Percentiles rank a stretch among this genome's conserved stretches.
Conservation (phyloP, 2,888 invertebrate species). For the Petrophora chlorosata region DNA sequence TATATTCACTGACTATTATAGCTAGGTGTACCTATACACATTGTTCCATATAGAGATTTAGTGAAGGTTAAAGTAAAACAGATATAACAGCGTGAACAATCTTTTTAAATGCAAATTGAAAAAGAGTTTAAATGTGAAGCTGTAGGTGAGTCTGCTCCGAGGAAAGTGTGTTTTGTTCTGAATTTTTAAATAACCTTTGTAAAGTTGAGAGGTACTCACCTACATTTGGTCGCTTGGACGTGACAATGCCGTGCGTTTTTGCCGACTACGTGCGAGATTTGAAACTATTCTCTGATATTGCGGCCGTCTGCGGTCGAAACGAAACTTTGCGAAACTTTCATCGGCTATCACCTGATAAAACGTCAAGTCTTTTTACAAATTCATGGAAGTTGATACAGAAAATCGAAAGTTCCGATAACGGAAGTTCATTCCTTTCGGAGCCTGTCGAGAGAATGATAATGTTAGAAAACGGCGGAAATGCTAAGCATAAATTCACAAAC, state of each 20-base stretch:
- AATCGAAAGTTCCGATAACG: constrained; percentile 31
- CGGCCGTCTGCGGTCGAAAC: constrained; percentile 13
- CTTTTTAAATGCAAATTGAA: constrained; percentile 35
- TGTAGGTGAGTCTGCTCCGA: constrained; percentile 24
- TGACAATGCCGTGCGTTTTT: constrained; percentile 23
- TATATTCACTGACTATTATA: constrained; percentile 10
- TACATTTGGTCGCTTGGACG: constrained; percentile 27
- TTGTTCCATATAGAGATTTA: too few relatives aligned
- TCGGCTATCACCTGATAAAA: constrained; percentile 16
- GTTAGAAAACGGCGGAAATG: constrained; percentile 34
- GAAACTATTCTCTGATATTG: constrained; percentile 15
- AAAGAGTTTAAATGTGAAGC: constrained; percentile 31
- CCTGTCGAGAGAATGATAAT: constrained; percentile 32
- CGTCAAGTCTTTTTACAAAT: constrained; percentile 15
- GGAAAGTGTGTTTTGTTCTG: constrained; percentile 36
- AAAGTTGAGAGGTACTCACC: constrained; percentile 30
- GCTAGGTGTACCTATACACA: too few relatives aligned
- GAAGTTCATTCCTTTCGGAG: constrained; percentile 23
- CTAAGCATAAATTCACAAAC: constrained; percentile 34
- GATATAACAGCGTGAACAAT: constrained; percentile 14
- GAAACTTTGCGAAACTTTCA: constrained; percentile 19
- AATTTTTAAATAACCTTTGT: constrained; percentile 37
- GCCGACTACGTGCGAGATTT: constrained; percentile 23
- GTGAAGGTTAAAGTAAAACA: constrained; percentile 1
- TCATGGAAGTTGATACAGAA: constrained; percentile 32